These are phyloP conservation scores for Aphelenchoides fujianensis DNA, from an alignment of 1,140 invertebrate genomes.

Conservation along the genomic window DNA sequence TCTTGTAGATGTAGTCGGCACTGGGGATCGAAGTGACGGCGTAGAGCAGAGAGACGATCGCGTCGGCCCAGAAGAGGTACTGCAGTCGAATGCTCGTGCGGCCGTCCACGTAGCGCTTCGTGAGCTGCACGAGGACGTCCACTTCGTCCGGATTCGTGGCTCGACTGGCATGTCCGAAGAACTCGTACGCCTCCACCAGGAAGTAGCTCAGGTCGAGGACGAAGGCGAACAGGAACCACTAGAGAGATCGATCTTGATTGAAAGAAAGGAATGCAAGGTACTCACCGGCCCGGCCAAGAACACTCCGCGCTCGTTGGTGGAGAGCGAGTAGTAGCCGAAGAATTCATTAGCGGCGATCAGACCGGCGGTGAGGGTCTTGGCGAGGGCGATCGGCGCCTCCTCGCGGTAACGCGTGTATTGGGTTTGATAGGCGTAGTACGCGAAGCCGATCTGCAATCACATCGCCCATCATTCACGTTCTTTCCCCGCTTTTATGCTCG, in stretches of 20 bases:
- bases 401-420: background rate
- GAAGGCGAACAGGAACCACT: background rate
- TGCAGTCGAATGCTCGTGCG: background rate
- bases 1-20: slow-evolving; percentile 12
- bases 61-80: slow-evolving; percentile 9
- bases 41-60: slow-evolving; percentile 2
- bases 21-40: slow-evolving; percentile 1
- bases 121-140: background rate
- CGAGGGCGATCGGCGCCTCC: background rate
- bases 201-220: slow-evolving; percentile 6
- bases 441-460: slow-evolving; percentile 2
- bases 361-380: slow-evolving; percentile 8
- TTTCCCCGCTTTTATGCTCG: background rate
- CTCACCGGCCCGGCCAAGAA: background rate
- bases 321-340: background rate
- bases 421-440: background rate
- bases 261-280: background rate
- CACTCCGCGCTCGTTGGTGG: slow-evolving; percentile 2
- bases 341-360: slow-evolving; percentile 2
- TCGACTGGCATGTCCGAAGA: background rate
- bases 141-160: background rate
- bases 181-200: background rate
- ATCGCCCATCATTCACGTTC: background rate
- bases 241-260: background rate
- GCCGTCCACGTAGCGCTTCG: background rate